Percentiles rank a stretch among this genome's conserved stretches.
Conservation (phyloP, 1,140 invertebrate species). For the Apis cerana region DNA sequence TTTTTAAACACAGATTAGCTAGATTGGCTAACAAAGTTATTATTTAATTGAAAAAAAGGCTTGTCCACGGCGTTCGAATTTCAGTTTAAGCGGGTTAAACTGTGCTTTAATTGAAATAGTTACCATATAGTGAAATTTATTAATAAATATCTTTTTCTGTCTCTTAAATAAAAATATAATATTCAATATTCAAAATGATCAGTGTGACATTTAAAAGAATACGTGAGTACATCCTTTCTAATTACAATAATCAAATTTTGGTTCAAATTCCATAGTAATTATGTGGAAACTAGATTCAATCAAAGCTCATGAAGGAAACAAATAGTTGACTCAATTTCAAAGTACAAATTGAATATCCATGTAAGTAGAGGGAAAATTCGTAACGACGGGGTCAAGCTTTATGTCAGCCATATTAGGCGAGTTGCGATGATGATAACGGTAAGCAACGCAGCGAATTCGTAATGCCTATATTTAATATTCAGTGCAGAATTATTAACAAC, state of each 20-base stretch:
- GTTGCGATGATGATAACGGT: conserved; percentile 44
- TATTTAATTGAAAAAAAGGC: conserved; percentile 65
- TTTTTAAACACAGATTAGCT: conserved; percentile 53
- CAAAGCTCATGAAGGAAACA: conserved; percentile 38
- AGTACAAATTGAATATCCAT: conserved; percentile 64
- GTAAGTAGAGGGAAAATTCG: conserved; percentile 39
- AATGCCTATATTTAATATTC: conserved; percentile 15
- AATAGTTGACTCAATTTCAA: conserved; percentile 58
- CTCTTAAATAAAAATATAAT: too few species aligned
- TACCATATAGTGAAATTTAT: neutral
- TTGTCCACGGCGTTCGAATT: conserved; percentile 38
- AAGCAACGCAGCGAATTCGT: conserved; percentile 61
- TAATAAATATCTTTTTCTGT: neutral
- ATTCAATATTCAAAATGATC: neutral
- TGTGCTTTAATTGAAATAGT: conserved; percentile 44
- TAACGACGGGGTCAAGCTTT: conserved; percentile 42
- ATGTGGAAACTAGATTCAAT: conserved; percentile 39
- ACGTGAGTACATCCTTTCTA: neutral
- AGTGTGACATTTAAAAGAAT: neutral
- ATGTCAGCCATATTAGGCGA: conserved; percentile 54
- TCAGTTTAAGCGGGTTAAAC: conserved; percentile 38
- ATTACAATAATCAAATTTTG: neutral
- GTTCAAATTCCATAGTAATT: neutral
- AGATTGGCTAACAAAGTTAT: conserved; percentile 60
- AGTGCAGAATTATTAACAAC: conserved; percentile 33